Evolutionary conservation across 2,888 invertebrate species (phyloP), one percentile per base, ranked within the genome.

Genomic region (Brenthis ino): DNA sequence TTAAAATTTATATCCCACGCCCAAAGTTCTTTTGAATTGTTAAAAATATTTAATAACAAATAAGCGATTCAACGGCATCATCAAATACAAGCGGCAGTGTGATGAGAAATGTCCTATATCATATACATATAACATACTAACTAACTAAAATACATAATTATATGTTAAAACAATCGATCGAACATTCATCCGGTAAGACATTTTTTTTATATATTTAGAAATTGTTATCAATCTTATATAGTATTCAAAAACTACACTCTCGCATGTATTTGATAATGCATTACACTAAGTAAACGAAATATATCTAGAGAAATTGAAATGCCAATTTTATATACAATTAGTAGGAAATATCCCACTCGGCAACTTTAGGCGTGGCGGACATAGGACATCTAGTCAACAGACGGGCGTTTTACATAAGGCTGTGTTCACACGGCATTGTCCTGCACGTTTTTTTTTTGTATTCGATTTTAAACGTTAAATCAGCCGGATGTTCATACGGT

Each of bases 11-110:
- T 67, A 63, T 65, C 66, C 74, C 75, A 70, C 74, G 77, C 75
- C 79, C 72, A 73, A 75, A 75, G 66, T 75, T 56, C 53, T 73
- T 72, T 72, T 70, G 71, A 72, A 70, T 69, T 65, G 69, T 65
- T 4, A 53, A 65, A 56, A 56, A 60, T 68, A 57, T 53, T 54
- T 65, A 65, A 64, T 67, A 69, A 51, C 56, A 8, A 67, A 61
- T 47, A 20, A 47, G 66, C 66, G 67, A 68, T 69, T 66, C 57
- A 47, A 50, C 37, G 55, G 50, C 54, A 47, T 55, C 43, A 55
- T 50, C 61, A 48, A 24, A 63, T 58, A 60, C 14, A 63, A 20
- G 24, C 57, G 53, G 16, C 58, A 48, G 57, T 66, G 56, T 57
- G 11, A 37, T 16, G 33, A 24, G 24, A 28, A 14, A 11, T 13